Conservation (phyloP, 2,113 vertebrate species). For the Hemiscyllium ocellatum region DNA sequence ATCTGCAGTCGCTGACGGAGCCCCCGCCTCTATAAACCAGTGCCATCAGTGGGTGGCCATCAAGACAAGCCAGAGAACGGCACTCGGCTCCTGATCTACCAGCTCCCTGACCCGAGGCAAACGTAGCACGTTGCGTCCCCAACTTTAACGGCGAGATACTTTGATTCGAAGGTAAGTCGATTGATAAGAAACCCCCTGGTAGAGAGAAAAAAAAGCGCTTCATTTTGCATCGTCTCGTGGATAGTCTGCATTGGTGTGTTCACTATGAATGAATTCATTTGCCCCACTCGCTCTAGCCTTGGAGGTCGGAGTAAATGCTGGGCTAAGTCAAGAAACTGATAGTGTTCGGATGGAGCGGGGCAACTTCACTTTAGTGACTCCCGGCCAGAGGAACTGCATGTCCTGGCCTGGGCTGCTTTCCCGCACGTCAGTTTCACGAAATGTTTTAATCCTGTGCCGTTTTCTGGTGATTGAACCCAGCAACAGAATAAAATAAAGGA, state of each 20-base stretch:
- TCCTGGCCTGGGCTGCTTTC: no score
- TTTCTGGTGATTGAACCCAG: neutral
- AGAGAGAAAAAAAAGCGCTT: neutral
- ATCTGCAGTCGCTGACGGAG: neutral
- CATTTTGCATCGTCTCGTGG: neutral
- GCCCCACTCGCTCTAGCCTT: no score
- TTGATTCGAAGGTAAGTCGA: neutral
- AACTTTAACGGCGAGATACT: neutral
- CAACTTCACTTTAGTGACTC: neutral
- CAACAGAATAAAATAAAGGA: neutral
- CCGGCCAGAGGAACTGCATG: neutral
- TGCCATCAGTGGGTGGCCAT: neutral
- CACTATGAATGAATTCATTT: neutral
- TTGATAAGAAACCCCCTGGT: neutral
- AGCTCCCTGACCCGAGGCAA: no score
- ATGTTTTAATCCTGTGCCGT: neutral
- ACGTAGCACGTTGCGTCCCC: neutral
- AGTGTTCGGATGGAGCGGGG: neutral
- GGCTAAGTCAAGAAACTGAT: neutral
- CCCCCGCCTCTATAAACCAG: constrained; percentile 14
- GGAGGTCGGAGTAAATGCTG: neutral
- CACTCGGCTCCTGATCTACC: no score
- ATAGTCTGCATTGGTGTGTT: neutral
- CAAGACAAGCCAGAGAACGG: neutral
- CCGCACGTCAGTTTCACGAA: neutral